phyloP scores from a whole-genome alignment of 2,888 invertebrate genomes.

The Drosophila cognata region DNA sequence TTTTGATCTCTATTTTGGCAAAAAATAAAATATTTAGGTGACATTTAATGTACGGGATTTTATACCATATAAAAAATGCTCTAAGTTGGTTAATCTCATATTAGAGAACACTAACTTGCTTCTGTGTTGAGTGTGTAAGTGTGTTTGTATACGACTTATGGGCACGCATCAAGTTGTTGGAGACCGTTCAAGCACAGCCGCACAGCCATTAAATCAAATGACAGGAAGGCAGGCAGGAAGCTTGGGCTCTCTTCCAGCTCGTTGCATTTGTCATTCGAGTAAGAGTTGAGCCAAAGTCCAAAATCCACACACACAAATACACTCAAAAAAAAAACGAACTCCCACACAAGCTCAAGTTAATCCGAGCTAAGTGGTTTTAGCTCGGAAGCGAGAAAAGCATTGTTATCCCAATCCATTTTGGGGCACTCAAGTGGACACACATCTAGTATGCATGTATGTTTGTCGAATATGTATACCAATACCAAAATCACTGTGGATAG shows the following conservation, averaged over 20 bases:
- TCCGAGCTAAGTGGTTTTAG: slow-evolving; percentile 72
- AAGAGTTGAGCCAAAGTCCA: slow-evolving; percentile 31
- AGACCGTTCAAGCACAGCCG: slow-evolving; percentile 29
- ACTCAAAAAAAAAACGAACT: slow-evolving; percentile 4
- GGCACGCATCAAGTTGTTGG: slow-evolving; percentile 65
- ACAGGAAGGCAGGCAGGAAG: slow-evolving; percentile 53
- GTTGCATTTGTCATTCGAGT: slow-evolving; percentile 63
- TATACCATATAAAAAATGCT: not conserved
- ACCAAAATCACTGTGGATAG: not conserved
- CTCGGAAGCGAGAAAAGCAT: slow-evolving; percentile 46
- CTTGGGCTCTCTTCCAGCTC: slow-evolving; percentile 57
- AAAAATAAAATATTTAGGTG: not conserved
- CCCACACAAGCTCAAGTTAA: slow-evolving; percentile 58
- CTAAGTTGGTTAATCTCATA: not conserved
- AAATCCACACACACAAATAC: slow-evolving; percentile 14
- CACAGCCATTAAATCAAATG: slow-evolving; percentile 70
- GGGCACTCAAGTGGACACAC: slow-evolving; percentile 51
- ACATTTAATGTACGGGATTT: not conserved
- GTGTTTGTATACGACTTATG: slow-evolving; percentile 24
- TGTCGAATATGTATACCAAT: not conserved
- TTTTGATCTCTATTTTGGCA: not conserved
- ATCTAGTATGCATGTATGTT: slow-evolving; percentile 1
- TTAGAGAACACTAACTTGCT: not conserved
- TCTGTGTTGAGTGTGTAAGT: not conserved
- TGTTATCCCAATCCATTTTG: slow-evolving; percentile 61